Percentiles rank a stretch among this genome's conserved stretches.
These are phyloP conservation scores for Forbesichthys papilliferus DNA, from an alignment of 2,113 vertebrate genomes.

Conservation along the genomic window DNA sequence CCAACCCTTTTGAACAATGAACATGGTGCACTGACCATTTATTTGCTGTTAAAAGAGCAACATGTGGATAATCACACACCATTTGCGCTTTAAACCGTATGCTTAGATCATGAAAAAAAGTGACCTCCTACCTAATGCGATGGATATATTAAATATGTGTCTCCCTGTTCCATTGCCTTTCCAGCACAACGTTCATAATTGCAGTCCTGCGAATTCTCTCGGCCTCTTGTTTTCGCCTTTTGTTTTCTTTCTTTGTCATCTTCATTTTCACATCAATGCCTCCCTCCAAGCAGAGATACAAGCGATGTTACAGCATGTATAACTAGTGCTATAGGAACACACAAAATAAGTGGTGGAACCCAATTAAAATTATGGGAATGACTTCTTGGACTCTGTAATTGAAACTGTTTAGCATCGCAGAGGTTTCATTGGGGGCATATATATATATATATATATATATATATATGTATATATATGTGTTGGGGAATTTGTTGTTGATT, in stretches of 20 bases:
- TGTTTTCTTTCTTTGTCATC: conserved; percentile 22
- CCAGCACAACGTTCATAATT: conserved; percentile 42
- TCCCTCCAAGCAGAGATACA: conserved; percentile 27
- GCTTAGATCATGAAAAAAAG: too few relatives aligned
- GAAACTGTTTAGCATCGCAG: conserved; percentile 40
- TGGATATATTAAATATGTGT: too few relatives aligned
- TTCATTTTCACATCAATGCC: conserved; percentile 17
- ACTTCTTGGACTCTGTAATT: conserved; percentile 3
- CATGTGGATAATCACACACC: too few relatives aligned
- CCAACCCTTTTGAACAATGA: too few relatives aligned
- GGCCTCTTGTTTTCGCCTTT: conserved; percentile 37
- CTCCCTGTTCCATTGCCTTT: too few relatives aligned
- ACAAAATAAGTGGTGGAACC: conserved; percentile 24
- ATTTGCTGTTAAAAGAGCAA: too few relatives aligned
- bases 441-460: too few relatives aligned
- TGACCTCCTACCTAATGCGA: too few relatives aligned
- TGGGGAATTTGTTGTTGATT: conserved; percentile 22
- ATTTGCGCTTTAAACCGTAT: too few relatives aligned
- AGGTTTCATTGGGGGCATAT: neutral
- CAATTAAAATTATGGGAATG: conserved; percentile 45
- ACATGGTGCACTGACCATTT: too few relatives aligned
- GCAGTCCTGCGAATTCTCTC: conserved; percentile 41
- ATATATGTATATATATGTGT: too few relatives aligned
- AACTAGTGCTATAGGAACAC: conserved; percentile 23
- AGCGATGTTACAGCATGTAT: conserved; percentile 41